Percentiles rank a stretch among this genome's conserved stretches.
Evolutionary conservation across 2,888 invertebrate genomes (phyloP).

Genomic region (Prenolepis imparis): DNA sequence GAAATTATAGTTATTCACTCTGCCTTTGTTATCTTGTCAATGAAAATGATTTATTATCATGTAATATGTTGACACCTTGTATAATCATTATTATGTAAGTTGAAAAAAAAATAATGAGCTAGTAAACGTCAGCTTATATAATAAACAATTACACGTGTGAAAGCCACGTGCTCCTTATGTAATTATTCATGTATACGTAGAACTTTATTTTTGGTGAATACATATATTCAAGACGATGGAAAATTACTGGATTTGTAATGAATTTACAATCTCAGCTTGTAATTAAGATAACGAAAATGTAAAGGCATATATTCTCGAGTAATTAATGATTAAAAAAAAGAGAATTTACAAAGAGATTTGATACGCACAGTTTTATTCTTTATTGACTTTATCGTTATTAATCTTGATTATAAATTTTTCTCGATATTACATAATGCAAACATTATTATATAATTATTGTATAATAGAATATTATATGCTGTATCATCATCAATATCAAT

Average conservation of each 20-base stretch:
- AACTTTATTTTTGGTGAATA: neutral
- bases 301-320: neutral
- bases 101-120: neutral
- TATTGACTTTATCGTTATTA: neutral
- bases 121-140: constrained; percentile 39
- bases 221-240: neutral
- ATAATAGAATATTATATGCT: neutral
- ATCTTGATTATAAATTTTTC: neutral
- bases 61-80: neutral
- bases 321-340: neutral
- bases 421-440: neutral
- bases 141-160: constrained; percentile 7
- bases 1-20: neutral
- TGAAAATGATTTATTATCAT: constrained; percentile 2
- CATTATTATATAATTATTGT: neutral
- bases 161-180: neutral
- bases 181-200: constrained; percentile 5
- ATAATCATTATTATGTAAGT: constrained; percentile 29
- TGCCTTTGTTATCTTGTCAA: neutral
- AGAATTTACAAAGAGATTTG: neutral
- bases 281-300: neutral
- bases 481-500: neutral
- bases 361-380: neutral
- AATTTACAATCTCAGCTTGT: neutral
- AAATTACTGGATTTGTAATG: neutral